Evolutionary conservation across 2,797 vertebrate species (phyloP), one percentile per base, ranked within the genome.

Genomic region (Mastacembelus armatus): DNA sequence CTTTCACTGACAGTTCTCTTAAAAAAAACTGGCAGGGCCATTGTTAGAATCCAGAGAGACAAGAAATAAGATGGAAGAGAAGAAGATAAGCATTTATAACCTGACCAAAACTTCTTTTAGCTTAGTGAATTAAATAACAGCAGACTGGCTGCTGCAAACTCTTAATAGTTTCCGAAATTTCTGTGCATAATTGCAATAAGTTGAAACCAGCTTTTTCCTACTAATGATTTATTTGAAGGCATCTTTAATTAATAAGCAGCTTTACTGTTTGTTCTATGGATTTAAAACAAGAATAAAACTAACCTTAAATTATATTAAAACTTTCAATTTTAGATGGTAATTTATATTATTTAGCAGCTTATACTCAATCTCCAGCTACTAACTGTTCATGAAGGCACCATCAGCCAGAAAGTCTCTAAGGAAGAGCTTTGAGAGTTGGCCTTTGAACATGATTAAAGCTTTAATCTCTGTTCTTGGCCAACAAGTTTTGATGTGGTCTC

Each of bases 391-490:
- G 57, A 64, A 63, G 38, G 14, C 56, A 21, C 58, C 45, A 10
- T 35, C 30, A 55, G 40, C 40, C 11, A 21, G 27, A 55, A 16
- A 43, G 48, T 65, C 76, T 80, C 72, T 15, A 3, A 67, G 44
- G 80, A 70, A 58, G 76, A 59, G 83, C 77, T 72, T 21, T 63
- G 52, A 69, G 65, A 71, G 56, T 47, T 77, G 66, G 61, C 70
- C 61, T 54, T 68, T 51, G 71, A 70, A 74, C 72, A 68, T 80
- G 78, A 84, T 87, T 89, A 89, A 87, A 84, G 73, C 83, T 77
- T 82, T 85, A 88, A 89, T 89, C 86, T 84, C 60, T 72, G 38
- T 71, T 83, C 71, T 77, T 85, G 84, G 80, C 77, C 54, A 72
- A 83, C 59, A 47, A 2, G 71, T 77, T 68, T 30, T 57, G 65